These are phyloP conservation scores for Hoplodrina blanda DNA, from an alignment of 2,888 invertebrate species.

Conservation along the genomic window DNA sequence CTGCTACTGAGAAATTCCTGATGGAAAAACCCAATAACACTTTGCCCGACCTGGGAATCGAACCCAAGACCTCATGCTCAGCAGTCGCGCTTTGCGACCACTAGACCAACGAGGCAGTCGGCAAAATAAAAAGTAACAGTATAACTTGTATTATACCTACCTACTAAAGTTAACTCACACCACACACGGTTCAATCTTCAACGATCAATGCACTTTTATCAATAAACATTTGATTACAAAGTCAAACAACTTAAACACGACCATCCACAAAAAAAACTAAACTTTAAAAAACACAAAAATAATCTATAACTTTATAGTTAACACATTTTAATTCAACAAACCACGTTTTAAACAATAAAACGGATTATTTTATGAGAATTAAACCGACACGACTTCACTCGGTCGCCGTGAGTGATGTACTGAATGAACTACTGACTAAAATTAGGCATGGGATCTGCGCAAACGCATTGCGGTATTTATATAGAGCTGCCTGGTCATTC, in stretches of 20 bases:
- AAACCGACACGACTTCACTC: constrained; percentile 30
- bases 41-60: too few relatives aligned
- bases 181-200: constrained; percentile 28
- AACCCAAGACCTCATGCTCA: too few relatives aligned
- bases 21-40: too few relatives aligned
- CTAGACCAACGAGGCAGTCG: too few relatives aligned
- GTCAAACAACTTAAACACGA: constrained; percentile 6
- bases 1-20: too few relatives aligned
- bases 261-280: constrained; percentile 1
- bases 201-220: constrained; percentile 32
- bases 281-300: background rate
- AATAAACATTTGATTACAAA: constrained; percentile 29
- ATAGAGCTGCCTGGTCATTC: constrained; percentile 51
- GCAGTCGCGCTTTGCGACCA: too few relatives aligned
- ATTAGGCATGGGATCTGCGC: constrained; percentile 53
- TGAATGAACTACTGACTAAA: constrained; percentile 62
- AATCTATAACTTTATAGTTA: constrained; percentile 9
- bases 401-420: constrained; percentile 50
- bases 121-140: background rate
- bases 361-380: background rate
- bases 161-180: constrained; percentile 41
- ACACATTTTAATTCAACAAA: constrained; percentile 50
- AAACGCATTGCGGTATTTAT: constrained; percentile 57
- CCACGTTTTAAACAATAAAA: constrained; percentile 19
- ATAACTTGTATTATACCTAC: background rate